Base-by-base conservation (phyloP, 2,888 invertebrate genomes). In the Athrips mouffetella region DNA sequence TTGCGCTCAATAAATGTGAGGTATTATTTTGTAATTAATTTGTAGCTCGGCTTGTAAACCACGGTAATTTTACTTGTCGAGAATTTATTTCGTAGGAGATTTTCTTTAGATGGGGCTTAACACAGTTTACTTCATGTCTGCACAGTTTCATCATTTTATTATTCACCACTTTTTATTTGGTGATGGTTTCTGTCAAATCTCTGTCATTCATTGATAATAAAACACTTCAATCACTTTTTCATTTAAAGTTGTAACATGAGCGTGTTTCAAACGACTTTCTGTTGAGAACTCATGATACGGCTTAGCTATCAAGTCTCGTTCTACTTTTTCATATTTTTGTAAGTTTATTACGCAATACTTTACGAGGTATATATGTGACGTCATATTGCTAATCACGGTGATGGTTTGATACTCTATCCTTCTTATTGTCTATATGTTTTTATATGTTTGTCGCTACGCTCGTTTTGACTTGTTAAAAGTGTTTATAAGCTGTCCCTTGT, bases 351-450 rank as follows among this genome's bases (percentile, higher is more conserved):
- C n/a, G n/a, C n/a, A n/a, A n/a, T n/a, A n/a, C n/a, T n/a, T n/a
- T n/a, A n/a, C n/a, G n/a, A n/a, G n/a, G n/a, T n/a, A n/a, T n/a
- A 42, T 60, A 53, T 64, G 63, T 65, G 63, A 54, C 52, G 63
- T 71, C 54, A 25, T 52, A 52, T 51, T 58, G 71, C 75, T 76
- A 73, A 70, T 81, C 80, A 80, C 73, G 87, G 87, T 88, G 87
- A 81, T 80, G 87, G 87, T 87, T 87, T 86, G 87, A 86, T 87
- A 85, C 83, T 79, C 64, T 73, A 51, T 58, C 65, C 67, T 63
- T 61, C 58, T 62, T 48, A 59, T 49, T 69, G 65, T 76, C 70
- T 75, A 64, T 68, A 64, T 71, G 11, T 35, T 45, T 53, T 15
- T 49, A 31, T 51, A 16, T 50, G 25, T 51, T 23, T 40, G 16